Base-by-base conservation (phyloP, 2,797 vertebrate genomes). In the Pangasius djambal region DNA sequence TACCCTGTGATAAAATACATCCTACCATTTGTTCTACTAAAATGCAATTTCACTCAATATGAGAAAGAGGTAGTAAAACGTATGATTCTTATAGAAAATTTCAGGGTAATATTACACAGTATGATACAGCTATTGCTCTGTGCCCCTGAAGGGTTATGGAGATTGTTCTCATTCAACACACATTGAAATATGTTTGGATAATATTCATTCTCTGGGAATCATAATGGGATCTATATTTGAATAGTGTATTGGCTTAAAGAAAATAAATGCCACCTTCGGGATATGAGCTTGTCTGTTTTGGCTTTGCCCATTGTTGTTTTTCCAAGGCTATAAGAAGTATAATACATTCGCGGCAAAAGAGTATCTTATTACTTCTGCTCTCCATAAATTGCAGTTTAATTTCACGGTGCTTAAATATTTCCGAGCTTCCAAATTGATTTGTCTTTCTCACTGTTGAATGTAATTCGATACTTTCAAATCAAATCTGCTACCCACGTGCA, bases 361-460 rank as follows among this genome's bases (percentile, higher is more conserved):
- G 87, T 87, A 69, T 74, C 59, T 81, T 67, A 90, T 89, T 81
- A 86, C 34, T 78, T 91, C 13, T 28, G 67, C 79, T 87, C 70
- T 79, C 18, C 81, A 59, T 86, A 74, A 91, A 57, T 50, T 87
- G 88, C 8, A 77, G 57, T 89, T 92, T 90, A 83, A 90, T 93
- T 86, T 92, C 61, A 83, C 86, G 84, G 84, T 89, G 88, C 87
- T 91, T 92, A 72, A 87, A 87, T 91, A 77, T 89, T 85, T 90
- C 59, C 72, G 91, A 81, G 86, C 25, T 59, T 50, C 4, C 37
- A 78, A 82, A 87, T 83, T 92, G 67, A 90, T 90, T 81, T 85
- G 87, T 91, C 74, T 89, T 89, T 90, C 83, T 85, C 85, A 82
- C 88, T 87, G 69, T 55, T 70, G 13, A 88, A 79, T 70, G 74